Evolutionary conservation across 2,888 invertebrate genomes (phyloP).

Genomic region (Orthosia cruda): DNA sequence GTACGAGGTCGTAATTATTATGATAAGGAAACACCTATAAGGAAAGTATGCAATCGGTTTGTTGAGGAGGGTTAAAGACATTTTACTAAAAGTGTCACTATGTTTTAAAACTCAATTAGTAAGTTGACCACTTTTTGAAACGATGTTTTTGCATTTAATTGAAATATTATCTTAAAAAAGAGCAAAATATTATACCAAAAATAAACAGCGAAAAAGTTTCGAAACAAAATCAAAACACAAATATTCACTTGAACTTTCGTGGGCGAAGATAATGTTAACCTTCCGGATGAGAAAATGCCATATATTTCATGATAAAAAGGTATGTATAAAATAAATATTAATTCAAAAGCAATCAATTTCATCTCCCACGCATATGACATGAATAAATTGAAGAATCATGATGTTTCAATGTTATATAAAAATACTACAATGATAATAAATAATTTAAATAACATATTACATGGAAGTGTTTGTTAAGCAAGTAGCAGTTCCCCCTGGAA

Average conservation of each 20-base stretch:
- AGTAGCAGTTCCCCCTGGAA: slow-evolving; percentile 22
- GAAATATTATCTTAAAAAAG: not conserved
- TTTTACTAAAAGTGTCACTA: not conserved
- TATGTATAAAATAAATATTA: slow-evolving; percentile 27
- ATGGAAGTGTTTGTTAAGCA: not conserved
- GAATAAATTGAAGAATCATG: not conserved
- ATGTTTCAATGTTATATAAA: not conserved
- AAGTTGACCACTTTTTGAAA: not conserved
- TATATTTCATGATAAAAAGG: slow-evolving; percentile 4
- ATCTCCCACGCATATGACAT: not conserved
- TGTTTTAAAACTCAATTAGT: not conserved
- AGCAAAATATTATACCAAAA: not conserved
- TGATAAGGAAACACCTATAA: not conserved
- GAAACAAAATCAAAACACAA: slow-evolving; percentile 11
- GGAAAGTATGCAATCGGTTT: not conserved
- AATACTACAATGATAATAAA: not conserved
- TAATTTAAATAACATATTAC: not conserved
- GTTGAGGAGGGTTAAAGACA: slow-evolving; percentile 1
- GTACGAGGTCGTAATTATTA: not conserved
- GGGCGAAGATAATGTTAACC: slow-evolving; percentile 9
- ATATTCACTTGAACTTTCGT: slow-evolving; percentile 31
- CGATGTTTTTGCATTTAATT: not conserved
- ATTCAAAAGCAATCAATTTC: slow-evolving; percentile 18
- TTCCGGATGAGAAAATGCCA: slow-evolving; percentile 23
- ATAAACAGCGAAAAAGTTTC: not conserved